Evolutionary conservation across 2,113 vertebrate genomes (phyloP).

Genomic region (Noturus placidus): DNA sequence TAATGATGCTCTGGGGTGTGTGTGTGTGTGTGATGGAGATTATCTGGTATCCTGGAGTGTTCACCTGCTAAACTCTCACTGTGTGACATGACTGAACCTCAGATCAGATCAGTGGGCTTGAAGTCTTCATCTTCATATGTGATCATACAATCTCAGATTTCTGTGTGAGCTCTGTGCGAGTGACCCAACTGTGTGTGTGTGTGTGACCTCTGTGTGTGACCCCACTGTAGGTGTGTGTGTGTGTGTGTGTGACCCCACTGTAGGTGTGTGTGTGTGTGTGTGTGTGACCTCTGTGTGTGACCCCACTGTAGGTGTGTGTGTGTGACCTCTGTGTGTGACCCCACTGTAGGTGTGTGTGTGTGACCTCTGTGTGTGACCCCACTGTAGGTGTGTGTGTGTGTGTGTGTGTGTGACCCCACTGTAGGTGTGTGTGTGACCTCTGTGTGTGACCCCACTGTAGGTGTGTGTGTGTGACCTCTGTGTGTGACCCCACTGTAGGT

Average conservation of each 20-base stretch:
- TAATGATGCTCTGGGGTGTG: slow-evolving; percentile 46
- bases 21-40: slow-evolving; percentile 29
- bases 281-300: neutral
- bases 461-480: neutral
- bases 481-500: neutral
- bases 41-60: slow-evolving; percentile 48
- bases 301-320: neutral
- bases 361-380: neutral
- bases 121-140: neutral
- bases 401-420: neutral
- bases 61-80: slow-evolving; percentile 39
- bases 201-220: neutral
- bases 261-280: neutral
- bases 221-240: neutral
- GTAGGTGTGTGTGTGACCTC: neutral
- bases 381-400: neutral
- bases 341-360: neutral
- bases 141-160: neutral
- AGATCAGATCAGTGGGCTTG: slow-evolving; percentile 11
- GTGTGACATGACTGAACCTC: slow-evolving; percentile 48
- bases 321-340: neutral
- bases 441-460: neutral
- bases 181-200: neutral
- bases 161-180: neutral
- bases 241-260: too few species aligned